Base-by-base conservation (phyloP, 2,888 invertebrate genomes). In the Pterostichus niger region DNA sequence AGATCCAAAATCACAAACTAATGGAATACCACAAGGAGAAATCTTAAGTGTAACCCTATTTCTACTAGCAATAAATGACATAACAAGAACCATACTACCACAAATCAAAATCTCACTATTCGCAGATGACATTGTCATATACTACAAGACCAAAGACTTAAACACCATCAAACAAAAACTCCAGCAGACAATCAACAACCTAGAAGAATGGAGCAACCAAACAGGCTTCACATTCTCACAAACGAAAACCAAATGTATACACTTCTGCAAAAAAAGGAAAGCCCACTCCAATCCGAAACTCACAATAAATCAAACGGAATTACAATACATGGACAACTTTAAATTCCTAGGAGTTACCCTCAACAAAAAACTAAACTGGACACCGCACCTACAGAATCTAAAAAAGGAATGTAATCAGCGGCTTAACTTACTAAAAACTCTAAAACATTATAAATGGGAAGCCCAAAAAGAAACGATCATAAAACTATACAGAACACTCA, bases 21-120 rank as follows among this genome's bases (percentile, higher is more conserved):
- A 78, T 61, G 78, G 78, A 31, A 44, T 78, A 5, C 78, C 78
- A 13, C 78, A 78, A 24, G 78, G 78, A 11, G 33, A 33, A 40
- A 46, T 59, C 13, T 9, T 59, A 13, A 61, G 56, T 17, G 56
- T 59, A 7, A 78, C 78, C 4, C 61, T 78, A 59, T 78, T 78
- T 46, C 40, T 78, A n/a, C 31, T 78, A 11, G 78, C 78, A 17
- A 40, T 61, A 15, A 78, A 78, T 40, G n/a, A 78, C 11, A 59
- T 52, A n/a, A 52, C 52, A 52, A 13, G 0, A n/a, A 6, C 13
- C 0, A 10, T 64, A 7, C 11, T 56, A 24, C 17, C 46, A 4
- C 52, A 52, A 44, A 15, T 68, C 9, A 79, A 64, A 5, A 46
- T 46, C 15, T 24, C 31, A 31, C 68, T 64, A n/a, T 61, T 46